phyloP scores from a whole-genome alignment of 2,113 vertebrate genomes.

The Salminus brasiliensis region DNA sequence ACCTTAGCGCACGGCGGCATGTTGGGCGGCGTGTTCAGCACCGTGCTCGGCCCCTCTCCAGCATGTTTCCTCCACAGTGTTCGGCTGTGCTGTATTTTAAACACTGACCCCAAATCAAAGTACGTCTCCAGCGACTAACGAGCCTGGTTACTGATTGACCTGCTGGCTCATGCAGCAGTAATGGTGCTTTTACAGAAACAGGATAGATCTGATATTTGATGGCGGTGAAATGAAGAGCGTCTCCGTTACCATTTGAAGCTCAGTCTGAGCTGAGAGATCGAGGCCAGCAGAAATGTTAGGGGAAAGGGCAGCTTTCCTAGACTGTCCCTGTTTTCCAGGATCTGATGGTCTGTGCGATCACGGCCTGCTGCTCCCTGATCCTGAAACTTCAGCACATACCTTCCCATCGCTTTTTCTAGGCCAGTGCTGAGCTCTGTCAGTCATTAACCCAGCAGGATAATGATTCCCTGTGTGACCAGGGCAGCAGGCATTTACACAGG shows the following conservation, averaged over 20 bases:
- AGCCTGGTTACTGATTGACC: not conserved
- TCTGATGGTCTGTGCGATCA: constrained; percentile 6
- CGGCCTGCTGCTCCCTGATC: constrained; percentile 15
- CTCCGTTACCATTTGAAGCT: not conserved
- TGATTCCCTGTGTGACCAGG: constrained; percentile 35
- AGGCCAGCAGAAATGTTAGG: not conserved
- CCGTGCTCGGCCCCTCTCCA: constrained; percentile 5
- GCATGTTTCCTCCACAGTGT: not conserved
- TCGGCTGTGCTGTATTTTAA: too few species aligned
- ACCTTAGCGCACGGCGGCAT: constrained; percentile 19
- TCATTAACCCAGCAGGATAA: constrained; percentile 73
- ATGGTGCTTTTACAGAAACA: not conserved
- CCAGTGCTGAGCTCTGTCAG: constrained; percentile 57
- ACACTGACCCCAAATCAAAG: constrained; percentile 4
- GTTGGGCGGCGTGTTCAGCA: not conserved
- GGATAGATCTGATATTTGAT: not conserved
- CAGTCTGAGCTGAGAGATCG: not conserved
- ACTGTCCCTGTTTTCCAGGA: not conserved
- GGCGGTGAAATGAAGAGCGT: not conserved
- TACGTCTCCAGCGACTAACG: not conserved
- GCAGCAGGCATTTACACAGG: not conserved
- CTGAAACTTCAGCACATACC: constrained; percentile 11
- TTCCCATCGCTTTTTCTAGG: not conserved
- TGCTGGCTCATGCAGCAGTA: not conserved
- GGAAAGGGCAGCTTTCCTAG: not conserved